Evolutionary conservation across 1,140 invertebrate species (phyloP), one percentile per base, ranked within the genome.

Genomic region (Bicyclus anynana): DNA sequence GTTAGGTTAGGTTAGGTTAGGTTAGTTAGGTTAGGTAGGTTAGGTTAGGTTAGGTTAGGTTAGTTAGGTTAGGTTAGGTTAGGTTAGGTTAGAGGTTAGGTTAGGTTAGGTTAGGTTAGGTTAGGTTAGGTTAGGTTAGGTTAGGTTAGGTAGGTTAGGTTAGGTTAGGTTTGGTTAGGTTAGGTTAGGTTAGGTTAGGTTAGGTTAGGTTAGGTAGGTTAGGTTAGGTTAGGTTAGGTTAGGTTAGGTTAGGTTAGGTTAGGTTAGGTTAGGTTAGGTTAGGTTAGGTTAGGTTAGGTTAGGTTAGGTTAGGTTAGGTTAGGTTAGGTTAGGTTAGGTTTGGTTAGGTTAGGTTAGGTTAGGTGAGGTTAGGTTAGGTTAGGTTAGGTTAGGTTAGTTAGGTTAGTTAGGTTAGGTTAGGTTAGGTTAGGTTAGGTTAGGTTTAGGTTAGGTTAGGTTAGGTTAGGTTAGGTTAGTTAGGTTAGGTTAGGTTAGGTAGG

Each of bases 351-450:
- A 47, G 44, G 44, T 47, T 47, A 47, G 44, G 44, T 47, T 47
- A 47, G 44, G 44, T 47, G 21, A 47, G 44, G 44, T 47, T 47
- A 47, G 44, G 44, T 47, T 47, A 47, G 44, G 44, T 47, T 47
- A 44, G 42, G 42, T 47, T 47, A 47, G 44, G 44, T 47, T 47
- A 47, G 44, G 44, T 47, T 47, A 47, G 27, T 29, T 29, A 29
- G 27, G 27, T 29, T 29, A 33, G 13, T 5, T 51, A 37, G 18
- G 49, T 29, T 51, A 20, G n/a, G 33, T 17, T 51, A 51, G 49
- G 49, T 51, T 51, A 51, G 49, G 49, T 51, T 51, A 51, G 49
- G 49, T 51, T 51, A 51, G 49, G 49, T 51, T 50, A 50, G 48
- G 48, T 50, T 50, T n/a, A n/a, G 27, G 48, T 23, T 51, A 35